phyloP scores from a whole-genome alignment of 2,113 vertebrate genomes.

The Platysteira castanea region DNA sequence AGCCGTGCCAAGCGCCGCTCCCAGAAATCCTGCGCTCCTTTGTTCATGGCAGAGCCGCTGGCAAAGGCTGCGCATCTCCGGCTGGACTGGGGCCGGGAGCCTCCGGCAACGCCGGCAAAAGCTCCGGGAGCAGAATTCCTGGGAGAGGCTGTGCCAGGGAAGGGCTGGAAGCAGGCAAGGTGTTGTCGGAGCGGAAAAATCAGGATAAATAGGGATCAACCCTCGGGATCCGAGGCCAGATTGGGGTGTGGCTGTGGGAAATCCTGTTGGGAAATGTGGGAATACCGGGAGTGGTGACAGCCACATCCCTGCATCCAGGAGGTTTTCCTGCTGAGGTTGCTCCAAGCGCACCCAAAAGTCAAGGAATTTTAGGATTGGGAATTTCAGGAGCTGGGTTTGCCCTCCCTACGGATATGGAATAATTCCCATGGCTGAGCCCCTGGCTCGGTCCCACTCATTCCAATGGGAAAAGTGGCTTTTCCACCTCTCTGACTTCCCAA shows the following conservation, averaged over 20 bases:
- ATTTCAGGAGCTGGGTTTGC: not conserved
- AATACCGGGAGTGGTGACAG: not conserved
- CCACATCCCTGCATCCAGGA: not conserved
- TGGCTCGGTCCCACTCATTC: fast-evolving
- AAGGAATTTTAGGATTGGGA: fast-evolving
- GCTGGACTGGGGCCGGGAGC: not conserved
- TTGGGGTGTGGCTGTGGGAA: fast-evolving
- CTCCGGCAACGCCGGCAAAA: not conserved
- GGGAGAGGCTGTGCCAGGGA: not conserved
- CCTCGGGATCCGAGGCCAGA: fast-evolving
- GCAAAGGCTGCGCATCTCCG: not conserved
- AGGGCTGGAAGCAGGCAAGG: not conserved
- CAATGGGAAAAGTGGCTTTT: not conserved
- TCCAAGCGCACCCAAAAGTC: not conserved
- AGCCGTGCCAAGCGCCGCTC: not conserved
- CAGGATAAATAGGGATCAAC: not conserved
- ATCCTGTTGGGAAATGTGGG: not conserved
- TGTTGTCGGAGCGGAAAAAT: not conserved
- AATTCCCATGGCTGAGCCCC: not conserved
- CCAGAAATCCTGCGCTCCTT: conserved; percentile 6
- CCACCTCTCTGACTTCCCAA: not conserved
- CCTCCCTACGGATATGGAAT: not conserved
- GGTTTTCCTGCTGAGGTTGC: not conserved
- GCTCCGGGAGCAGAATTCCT: not conserved
- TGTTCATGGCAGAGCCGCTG: not conserved